These are phyloP conservation scores for Orchestia grillus DNA, from an alignment of 1,140 invertebrate species.

Conservation along the genomic window DNA sequence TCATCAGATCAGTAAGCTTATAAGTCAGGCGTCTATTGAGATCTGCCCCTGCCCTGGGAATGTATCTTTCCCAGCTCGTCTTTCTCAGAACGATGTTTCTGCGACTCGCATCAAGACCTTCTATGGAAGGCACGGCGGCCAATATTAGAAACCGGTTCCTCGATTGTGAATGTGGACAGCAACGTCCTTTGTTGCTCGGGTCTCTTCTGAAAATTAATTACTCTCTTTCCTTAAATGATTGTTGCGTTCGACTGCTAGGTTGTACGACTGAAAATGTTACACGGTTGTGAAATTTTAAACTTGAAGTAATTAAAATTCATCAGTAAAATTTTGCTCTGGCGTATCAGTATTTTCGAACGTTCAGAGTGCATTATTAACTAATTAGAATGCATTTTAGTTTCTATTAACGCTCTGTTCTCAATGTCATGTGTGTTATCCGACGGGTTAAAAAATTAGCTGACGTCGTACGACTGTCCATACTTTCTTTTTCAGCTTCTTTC, in stretches of 20 bases:
- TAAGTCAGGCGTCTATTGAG: conserved; percentile 37
- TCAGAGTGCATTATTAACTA: neutral
- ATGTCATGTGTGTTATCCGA: neutral
- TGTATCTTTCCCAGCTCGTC: neutral
- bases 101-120: neutral
- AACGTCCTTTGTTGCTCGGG: neutral
- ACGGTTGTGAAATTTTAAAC: neutral
- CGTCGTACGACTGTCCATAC: neutral
- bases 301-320: neutral
- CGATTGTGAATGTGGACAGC: neutral
- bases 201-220: neutral
- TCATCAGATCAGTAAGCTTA: conserved; percentile 45
- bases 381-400: neutral
- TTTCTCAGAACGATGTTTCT: neutral
- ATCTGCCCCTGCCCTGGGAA: neutral
- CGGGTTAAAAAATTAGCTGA: neutral
- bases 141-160: neutral
- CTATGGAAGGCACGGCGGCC: neutral
- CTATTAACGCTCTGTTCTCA: neutral
- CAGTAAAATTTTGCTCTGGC: neutral
- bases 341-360: neutral
- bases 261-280: neutral
- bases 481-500: too few species aligned
- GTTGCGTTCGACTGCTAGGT: neutral
- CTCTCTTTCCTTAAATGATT: neutral